Percentiles rank a stretch among this genome's conserved stretches.
Evolutionary conservation across 1,140 invertebrate species (phyloP).

Genomic region (Vanessa tameamea): DNA sequence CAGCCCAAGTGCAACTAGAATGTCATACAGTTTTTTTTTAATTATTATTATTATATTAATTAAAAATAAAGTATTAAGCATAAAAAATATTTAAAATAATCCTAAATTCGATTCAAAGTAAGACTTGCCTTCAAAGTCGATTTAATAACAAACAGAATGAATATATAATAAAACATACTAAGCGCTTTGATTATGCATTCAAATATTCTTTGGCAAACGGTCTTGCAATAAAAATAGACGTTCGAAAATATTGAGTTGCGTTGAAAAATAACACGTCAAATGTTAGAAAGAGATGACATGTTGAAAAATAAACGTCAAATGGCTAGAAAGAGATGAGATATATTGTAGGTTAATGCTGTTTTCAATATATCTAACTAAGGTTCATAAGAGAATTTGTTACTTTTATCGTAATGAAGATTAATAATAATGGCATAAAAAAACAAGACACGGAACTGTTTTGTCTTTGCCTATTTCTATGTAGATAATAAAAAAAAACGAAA

Average conservation of each 20-base stretch:
- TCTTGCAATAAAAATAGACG: constrained; percentile 58
- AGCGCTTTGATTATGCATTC: constrained; percentile 14
- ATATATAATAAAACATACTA: neutral
- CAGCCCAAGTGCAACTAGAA: too few relatives aligned
- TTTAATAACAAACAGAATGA: constrained; percentile 14
- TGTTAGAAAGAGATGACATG: constrained; percentile 53
- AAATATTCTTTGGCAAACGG: constrained; percentile 39
- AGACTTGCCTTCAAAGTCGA: neutral
- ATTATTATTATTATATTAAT: too few relatives aligned
- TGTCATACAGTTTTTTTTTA: too few relatives aligned
- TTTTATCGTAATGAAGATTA: too few relatives aligned
- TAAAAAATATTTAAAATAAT: neutral
- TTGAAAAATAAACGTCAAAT: constrained; percentile 77
- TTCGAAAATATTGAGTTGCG: constrained; percentile 75
- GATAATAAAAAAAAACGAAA: too few relatives aligned
- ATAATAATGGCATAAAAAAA: too few relatives aligned
- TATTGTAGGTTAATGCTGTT: constrained; percentile 52
- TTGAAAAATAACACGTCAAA: constrained; percentile 77
- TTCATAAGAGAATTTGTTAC: neutral
- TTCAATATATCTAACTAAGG: neutral
- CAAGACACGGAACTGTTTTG: too few relatives aligned
- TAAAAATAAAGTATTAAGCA: neutral
- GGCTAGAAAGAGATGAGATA: constrained; percentile 45
- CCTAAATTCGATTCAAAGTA: neutral
- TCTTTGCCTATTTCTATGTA: too few relatives aligned